A percentile compares a stretch with the other conserved stretches of the same genome.
phyloP scores from a whole-genome alignment of 92 coral and sea anemone genomes.

The Zoanthus gigantus region DNA sequence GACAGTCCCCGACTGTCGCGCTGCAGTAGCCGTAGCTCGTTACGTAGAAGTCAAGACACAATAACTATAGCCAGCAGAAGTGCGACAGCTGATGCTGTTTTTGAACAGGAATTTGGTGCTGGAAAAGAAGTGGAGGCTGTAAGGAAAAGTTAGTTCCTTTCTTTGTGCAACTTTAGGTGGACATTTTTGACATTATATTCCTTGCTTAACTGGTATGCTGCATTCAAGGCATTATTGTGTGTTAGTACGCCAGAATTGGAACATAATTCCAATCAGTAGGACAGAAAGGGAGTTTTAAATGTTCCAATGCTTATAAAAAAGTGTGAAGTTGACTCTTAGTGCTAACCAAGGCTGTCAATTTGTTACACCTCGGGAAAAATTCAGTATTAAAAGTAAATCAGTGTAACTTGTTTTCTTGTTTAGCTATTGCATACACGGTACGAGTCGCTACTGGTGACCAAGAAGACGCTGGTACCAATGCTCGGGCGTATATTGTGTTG shows the following conservation, averaged over 20 bases:
- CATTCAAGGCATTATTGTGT: background rate
- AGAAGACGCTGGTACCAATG: slow-evolving; percentile 90
- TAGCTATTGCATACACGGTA: slow-evolving; percentile 91
- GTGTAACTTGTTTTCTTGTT: background rate
- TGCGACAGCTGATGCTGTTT: slow-evolving; percentile 87
- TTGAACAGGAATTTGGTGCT: slow-evolving; percentile 82
- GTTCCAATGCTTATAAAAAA: no score
- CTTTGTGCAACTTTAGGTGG: background rate
- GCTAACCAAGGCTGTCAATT: background rate
- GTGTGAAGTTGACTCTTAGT: background rate
- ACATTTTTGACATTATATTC: background rate
- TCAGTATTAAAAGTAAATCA: background rate
- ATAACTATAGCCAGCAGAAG: slow-evolving; percentile 71
- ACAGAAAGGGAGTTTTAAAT: no score
- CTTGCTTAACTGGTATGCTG: no score
- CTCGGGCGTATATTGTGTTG: slow-evolving; percentile 89
- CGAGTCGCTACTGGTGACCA: slow-evolving; percentile 96
- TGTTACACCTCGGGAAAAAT: background rate
- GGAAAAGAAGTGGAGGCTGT: slow-evolving; percentile 64
- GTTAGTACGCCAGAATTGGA: background rate
- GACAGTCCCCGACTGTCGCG: slow-evolving; percentile 64
- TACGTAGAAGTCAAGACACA: slow-evolving; percentile 72
- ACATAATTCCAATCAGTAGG: background rate
- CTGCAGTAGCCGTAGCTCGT: slow-evolving; percentile 67
- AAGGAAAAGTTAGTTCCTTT: slow-evolving; percentile 23